A percentile compares a stretch with the other conserved stretches of the same genome.
These are phyloP conservation scores for Mormyrops attenuatus DNA, from an alignment of 2,797 vertebrate species.

Conservation along the genomic window DNA sequence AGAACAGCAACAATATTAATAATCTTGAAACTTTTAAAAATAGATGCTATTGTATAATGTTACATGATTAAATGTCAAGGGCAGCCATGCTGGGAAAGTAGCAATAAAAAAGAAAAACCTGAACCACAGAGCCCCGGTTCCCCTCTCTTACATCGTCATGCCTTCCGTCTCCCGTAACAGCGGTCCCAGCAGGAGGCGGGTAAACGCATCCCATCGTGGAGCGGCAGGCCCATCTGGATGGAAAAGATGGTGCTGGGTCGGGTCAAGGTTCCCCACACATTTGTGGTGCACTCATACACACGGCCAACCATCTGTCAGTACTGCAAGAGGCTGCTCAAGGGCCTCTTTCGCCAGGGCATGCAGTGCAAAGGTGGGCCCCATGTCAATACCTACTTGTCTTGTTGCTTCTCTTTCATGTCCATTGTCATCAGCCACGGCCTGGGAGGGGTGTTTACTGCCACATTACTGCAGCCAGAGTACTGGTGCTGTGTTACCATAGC, in stretches of 20 bases:
- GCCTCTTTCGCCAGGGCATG: slow-evolving; percentile 95
- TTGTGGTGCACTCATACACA: slow-evolving; percentile 91
- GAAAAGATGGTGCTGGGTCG: slow-evolving; percentile 97
- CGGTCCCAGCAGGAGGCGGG: slow-evolving; percentile 83
- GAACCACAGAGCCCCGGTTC: not conserved
- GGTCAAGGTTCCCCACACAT: slow-evolving; percentile 94
- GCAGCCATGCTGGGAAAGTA: not conserved
- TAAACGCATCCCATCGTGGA: slow-evolving; percentile 94
- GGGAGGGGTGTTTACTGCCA: not conserved
- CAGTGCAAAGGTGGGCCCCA: slow-evolving; percentile 83
- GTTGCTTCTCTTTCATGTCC: not conserved
- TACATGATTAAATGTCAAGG: not conserved
- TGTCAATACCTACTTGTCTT: not conserved
- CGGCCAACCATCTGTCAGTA: slow-evolving; percentile 95
- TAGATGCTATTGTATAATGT: not conserved
- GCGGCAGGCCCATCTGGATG: slow-evolving; percentile 96
- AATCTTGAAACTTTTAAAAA: not conserved
- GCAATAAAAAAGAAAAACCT: not conserved
- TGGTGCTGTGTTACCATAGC: not conserved
- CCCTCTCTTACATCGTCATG: not conserved
- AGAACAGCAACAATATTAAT: not conserved
- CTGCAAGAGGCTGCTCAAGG: slow-evolving; percentile 92
- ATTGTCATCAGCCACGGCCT: not conserved
- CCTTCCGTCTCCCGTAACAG: slow-evolving; percentile 44
- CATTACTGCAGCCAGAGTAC: not conserved